A percentile compares a stretch with the other conserved stretches of the same genome.
Conservation (phyloP, 2,797 vertebrate species). For the Mus caroli region DNA sequence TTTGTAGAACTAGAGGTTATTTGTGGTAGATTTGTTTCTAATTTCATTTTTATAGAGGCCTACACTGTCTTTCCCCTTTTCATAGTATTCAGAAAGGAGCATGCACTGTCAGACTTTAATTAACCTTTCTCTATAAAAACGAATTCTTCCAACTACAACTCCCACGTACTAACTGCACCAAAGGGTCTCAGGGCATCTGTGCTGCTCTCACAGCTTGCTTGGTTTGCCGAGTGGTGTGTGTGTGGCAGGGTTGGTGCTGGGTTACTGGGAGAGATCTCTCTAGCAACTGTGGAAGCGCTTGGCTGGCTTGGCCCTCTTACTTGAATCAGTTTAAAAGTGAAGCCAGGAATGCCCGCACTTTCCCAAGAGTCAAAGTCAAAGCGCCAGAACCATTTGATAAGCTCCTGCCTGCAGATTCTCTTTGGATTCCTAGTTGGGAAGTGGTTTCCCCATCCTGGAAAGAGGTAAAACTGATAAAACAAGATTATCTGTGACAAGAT, state of each 20-base stretch:
- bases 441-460: background rate
- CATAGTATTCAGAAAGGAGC: constrained; percentile 38
- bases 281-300: background rate
- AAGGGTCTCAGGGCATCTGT: background rate
- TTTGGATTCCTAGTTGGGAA: background rate
- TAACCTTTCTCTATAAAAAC: background rate
- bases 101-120: constrained; percentile 4
- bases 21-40: constrained; percentile 51
- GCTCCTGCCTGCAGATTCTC: background rate
- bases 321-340: constrained; percentile 39
- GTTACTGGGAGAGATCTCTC: background rate
- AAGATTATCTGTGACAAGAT: background rate
- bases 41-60: constrained; percentile 55
- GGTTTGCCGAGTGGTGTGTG: constrained; percentile 1
- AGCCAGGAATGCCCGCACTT: background rate
- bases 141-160: constrained; percentile 22
- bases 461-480: background rate
- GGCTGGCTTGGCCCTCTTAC: background rate
- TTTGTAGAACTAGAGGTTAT: constrained; percentile 47
- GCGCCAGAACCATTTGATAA: background rate
- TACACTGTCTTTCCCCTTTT: constrained; percentile 53
- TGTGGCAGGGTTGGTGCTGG: background rate
- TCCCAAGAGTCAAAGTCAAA: background rate
- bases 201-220: background rate
- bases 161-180: background rate